Base-by-base conservation (phyloP, 2,888 invertebrate species). In the Plagodis dolabraria region DNA sequence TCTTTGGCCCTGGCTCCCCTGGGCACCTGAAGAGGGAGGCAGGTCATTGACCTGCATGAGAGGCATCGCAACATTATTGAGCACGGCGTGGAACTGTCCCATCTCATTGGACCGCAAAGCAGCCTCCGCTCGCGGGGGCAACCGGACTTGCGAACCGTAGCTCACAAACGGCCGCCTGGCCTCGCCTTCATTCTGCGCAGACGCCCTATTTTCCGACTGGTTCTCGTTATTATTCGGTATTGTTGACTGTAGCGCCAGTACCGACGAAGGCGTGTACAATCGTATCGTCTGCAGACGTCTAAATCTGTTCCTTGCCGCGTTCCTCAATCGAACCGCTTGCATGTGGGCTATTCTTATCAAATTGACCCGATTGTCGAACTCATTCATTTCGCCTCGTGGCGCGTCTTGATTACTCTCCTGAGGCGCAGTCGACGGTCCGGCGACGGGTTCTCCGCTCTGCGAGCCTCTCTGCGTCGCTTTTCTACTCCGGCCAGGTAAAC, bases 21-120 rank as follows among this genome's bases (percentile, higher is more conserved):
- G 82, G 1, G 70, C 72, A 5, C 85, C 86, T 7, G 73, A 67
- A 36, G 68, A 74, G 34, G 77, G 65, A 10, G 81, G 75, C n/a
- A 94, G 87, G 69, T 95, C 95, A 67, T 95, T 95, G 38, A 95
- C 93, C 69, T 94, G 94, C 71, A 95, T 93, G 9, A 93, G 81
- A 2, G 95, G 95, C 70, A 94, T 64, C 44, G 76, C 79, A 0
- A 86, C 85, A 58, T 85, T 86, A 67, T 85, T 85, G 34, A 89
- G 69, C 33, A 86, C 80, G 2, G 86, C 80, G 59, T 85, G 85
- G 62, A 84, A 82, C 43, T 80, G 82, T 5, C 74, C 73, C 12
- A 75, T 68, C 40, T 10, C 47, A 38, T 33, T 42, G 35, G 22
- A 12, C 22, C 33, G 22, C 38, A 53, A 60, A 7, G 7, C 46